Evolutionary conservation across 2,797 vertebrate species (phyloP).

Genomic region (Anomalospiza imberbis): DNA sequence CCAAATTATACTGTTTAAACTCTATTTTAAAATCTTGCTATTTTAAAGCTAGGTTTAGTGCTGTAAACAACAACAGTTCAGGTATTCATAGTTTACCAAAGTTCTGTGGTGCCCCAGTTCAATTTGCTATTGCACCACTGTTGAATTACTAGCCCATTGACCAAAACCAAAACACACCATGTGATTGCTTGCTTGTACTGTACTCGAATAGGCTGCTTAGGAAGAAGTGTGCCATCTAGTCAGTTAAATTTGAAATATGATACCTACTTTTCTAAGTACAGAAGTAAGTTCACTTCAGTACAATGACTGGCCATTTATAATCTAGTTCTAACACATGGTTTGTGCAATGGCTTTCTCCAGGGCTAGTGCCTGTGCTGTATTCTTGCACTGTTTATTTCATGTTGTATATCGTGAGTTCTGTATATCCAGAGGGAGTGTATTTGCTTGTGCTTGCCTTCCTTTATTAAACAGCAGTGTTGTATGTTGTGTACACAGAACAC

Average conservation of each 20-base stretch:
- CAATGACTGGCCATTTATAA: constrained; percentile 10
- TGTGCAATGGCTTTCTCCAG: neutral
- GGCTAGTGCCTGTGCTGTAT: neutral
- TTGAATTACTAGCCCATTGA: neutral
- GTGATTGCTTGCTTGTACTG: neutral
- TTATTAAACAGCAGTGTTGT: neutral
- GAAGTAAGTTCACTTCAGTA: constrained; percentile 9
- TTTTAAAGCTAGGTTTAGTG: neutral
- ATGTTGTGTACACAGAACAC: neutral
- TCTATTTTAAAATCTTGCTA: neutral
- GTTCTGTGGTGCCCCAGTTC: neutral
- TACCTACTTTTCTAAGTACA: neutral
- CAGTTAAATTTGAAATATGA: neutral
- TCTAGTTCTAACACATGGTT: neutral
- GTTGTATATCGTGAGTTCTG: neutral
- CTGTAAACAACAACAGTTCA: neutral
- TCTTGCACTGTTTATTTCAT: neutral
- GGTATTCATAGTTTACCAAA: neutral
- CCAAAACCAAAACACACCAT: constrained; percentile 1
- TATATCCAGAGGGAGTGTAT: neutral
- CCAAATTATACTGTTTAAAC: neutral
- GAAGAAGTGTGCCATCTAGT: neutral
- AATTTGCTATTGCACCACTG: neutral
- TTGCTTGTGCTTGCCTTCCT: neutral
- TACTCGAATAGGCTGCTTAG: neutral